Evolutionary conservation across 2,113 vertebrate genomes (phyloP), one percentile per base, ranked within the genome.

Genomic region (Lycaon pictus): DNA sequence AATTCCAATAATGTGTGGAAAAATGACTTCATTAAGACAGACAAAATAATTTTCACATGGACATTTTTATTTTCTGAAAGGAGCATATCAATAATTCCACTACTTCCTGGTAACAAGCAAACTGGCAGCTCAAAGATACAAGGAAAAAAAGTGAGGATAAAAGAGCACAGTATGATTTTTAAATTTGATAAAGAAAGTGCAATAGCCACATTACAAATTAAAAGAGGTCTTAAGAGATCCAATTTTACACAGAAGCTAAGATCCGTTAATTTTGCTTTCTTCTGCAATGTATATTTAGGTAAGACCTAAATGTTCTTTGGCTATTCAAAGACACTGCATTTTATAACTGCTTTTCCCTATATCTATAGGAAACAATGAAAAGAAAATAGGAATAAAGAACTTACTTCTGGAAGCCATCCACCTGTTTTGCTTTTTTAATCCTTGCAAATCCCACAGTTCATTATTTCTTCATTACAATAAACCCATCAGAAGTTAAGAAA

Each of bases 141-240:
- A 74, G 74, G 43, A 43, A 7, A 88, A 16, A 92, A 87, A 51
- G 11, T 67, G 23, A 20, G 7, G 25, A 80, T 22, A 7, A 87
- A 74, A 76, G 32, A 95, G 55, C 51, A 58, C 74, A 74, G 87
- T 53, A 15, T 60, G 11, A 20, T 79, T 86, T 90, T 93, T 93
- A 67, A 72, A 86, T 48, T 5, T 96, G 72, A 91, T 60, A 27
- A 48, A 80, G 77, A 2, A 93, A 79, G 37, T 62, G 58, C 56
- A 90, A 96, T 2, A 88, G 23, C 11, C 67, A 81, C n/a, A 67
- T 82, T 60, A 92, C 35, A 96, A 82, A 91, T 58, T 76, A 90
- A 58, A 62, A 81, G 62, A 53, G 5, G n/a, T 71, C 56, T 88
- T 67, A 63, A 48, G 58, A 79, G n/a, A 84, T 5, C 27, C 12